Base-by-base conservation (phyloP, 2,888 invertebrate genomes). In the Lottia scabra region DNA sequence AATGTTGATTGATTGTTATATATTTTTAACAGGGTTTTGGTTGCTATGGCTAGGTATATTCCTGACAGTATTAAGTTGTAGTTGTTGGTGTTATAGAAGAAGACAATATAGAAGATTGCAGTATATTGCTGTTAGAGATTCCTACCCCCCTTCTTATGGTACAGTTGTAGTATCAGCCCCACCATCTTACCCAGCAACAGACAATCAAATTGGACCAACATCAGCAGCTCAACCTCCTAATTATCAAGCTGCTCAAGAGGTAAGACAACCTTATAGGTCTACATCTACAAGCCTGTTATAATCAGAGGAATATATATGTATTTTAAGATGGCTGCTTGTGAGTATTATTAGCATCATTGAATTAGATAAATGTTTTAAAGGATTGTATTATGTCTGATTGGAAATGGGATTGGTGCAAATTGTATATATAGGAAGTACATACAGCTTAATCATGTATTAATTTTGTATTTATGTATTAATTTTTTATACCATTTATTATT, bases 11-110 rank as follows among this genome's bases (percentile, higher is more conserved):
- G n/a, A n/a, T n/a, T n/a, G n/a, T n/a, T n/a, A n/a, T n/a, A n/a
- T n/a, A n/a, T n/a, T n/a, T n/a, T n/a, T 56, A 19, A 10, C 78
- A 84, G 84, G 84, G 84, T 83, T 84, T 68, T 84, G 83, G 83
- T 80, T 81, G 46, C 75, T 81, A 10, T 83, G 81, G 82, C 68
- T 79, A 27, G 65, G 77, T 64, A 71, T 80, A 13, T 72, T 83
- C 30, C n/a, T 80, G 10, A 67, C 80, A 23, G 74, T 82, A 38
- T 63, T 75, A 8, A 71, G 75, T 30, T 83, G 81, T 67, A 74
- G 72, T 16, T 71, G 78, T 62, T 81, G 80, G 68, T 74, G 81
- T 15, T 79, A 79, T 68, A 73, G 80, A 8, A 75, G 80, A 4
- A 73, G 82, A 23, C 71, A 77, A 38, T 27, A 38, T 23, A 64